Evolutionary conservation across 2,888 invertebrate genomes (phyloP).

Genomic region (Oeneis ivallda): DNA sequence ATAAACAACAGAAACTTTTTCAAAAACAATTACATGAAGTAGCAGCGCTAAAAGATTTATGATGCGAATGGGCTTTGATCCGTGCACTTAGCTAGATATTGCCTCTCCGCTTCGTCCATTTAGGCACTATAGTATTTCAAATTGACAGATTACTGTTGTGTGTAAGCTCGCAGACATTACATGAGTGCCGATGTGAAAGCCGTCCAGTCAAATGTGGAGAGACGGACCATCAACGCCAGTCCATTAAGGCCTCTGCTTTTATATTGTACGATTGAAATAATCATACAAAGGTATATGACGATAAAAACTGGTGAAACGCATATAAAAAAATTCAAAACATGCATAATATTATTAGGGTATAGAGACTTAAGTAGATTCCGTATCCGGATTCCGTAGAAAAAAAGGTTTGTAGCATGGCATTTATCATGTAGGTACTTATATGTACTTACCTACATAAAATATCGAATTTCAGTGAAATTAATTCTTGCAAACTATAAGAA

Average conservation of each 20-base stretch:
- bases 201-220: conserved; percentile 78
- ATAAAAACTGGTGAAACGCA: too few relatives aligned
- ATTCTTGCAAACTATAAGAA: too few relatives aligned
- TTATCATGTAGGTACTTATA: too few relatives aligned
- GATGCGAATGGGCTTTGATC: conserved; percentile 20
- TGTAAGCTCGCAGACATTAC: conserved; percentile 57
- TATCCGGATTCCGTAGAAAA: too few relatives aligned
- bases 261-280: conserved; percentile 27
- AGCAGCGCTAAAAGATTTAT: conserved; percentile 20
- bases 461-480: too few relatives aligned
- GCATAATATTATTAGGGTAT: too few relatives aligned
- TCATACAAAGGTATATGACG: too few relatives aligned
- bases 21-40: conserved; percentile 14
- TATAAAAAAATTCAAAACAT: too few relatives aligned
- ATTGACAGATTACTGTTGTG: conserved; percentile 46
- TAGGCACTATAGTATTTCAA: conserved; percentile 42
- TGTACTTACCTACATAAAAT: too few relatives aligned
- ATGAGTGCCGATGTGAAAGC: conserved; percentile 71
- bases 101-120: conserved; percentile 35
- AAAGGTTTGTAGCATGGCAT: too few relatives aligned
- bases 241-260: conserved; percentile 58
- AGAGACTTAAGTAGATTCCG: too few relatives aligned
- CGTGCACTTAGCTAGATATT: conserved; percentile 39
- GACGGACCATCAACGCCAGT: conserved; percentile 75
- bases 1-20: background rate